Base-by-base conservation (phyloP, 2,797 vertebrate species). In the Anguilla marmorata region DNA sequence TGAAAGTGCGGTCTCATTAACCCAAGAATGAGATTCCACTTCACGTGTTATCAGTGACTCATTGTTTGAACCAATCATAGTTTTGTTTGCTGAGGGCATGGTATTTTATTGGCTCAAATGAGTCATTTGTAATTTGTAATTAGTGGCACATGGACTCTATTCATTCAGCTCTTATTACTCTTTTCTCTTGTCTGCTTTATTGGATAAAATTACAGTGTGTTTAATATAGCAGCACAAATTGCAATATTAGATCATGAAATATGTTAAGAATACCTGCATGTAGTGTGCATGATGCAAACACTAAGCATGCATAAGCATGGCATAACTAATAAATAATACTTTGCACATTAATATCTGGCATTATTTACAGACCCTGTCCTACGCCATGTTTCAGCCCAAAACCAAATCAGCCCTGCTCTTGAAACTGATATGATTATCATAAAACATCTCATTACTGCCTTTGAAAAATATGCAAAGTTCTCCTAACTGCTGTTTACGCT, bases 361-460 rank as follows among this genome's bases (percentile, higher is more conserved):
- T 79, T 79, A 79, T 37, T 79, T 79, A 79, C 3, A 27, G 74
- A 19, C 74, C 63, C 24, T 66, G 63, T 66, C 21, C 63, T 27
- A 24, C 63, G n/a, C 63, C 30, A 79, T 41, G 74, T 79, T 33
- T 79, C 14, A 79, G 41, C 37, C 74, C 74, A 79, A 9, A 33
- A 41, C 19, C 33, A 41, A 79, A 5, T 41, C 37, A 9, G n/a
- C 66, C 37, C 21, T 37, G 74, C 33, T 79, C 74, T 79, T 33
- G 74, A 79, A 41, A 79, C 33, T 79, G 74, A 41, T 79, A 41
- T 79, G 74, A 79, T 41, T 19, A 79, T 79, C 74, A 41, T 79
- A 79, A 79, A 21, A 41, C 66, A 72, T 72, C 33, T 79, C 33
- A 79, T 79, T 79, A 41, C 74, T 79, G 74, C 74, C 33, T 79